phyloP scores from a whole-genome alignment of 2,797 vertebrate genomes.

The Hoplostethus mediterraneus region DNA sequence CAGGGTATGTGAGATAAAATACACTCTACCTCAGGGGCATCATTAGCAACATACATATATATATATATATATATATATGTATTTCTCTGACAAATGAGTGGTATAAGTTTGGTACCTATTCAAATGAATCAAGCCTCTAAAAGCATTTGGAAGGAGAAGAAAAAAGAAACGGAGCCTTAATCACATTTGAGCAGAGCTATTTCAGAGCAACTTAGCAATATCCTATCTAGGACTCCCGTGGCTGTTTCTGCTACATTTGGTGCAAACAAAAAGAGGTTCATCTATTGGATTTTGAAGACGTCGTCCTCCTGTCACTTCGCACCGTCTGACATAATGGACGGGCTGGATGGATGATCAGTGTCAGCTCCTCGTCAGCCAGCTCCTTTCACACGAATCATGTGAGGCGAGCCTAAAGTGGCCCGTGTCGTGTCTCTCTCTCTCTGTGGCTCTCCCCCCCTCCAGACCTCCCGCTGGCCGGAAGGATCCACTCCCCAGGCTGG shows the following conservation, averaged over 20 bases:
- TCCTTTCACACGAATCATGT: conserved; percentile 75
- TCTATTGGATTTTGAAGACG: conserved; percentile 74
- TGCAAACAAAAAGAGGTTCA: conserved; percentile 83
- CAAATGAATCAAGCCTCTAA: conserved; percentile 49
- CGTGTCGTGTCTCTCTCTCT: conserved; percentile 25
- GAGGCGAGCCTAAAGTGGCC: conserved; percentile 73
- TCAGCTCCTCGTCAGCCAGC: conserved; percentile 76
- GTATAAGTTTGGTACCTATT: conserved; percentile 44
- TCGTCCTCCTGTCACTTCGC: conserved; percentile 78
- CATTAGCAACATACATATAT: conserved; percentile 60
- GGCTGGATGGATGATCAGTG: conserved; percentile 79
- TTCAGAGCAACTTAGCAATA: conserved; percentile 66
- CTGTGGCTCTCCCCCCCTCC: conserved; percentile 19
- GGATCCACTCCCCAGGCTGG: conserved; percentile 77
- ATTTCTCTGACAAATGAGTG: conserved; percentile 25
- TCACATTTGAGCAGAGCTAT: conserved; percentile 69
- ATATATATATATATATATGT: conserved; percentile 33
- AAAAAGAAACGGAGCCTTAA: conserved; percentile 37
- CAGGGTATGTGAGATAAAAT: conserved; percentile 64
- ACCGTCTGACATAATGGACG: conserved; percentile 82
- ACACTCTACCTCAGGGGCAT: conserved; percentile 68
- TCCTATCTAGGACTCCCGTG: conserved; percentile 71
- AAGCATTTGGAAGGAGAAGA: conserved; percentile 49
- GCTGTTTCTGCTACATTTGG: conserved; percentile 86
- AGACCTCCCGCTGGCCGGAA: conserved; percentile 77